These are phyloP conservation scores for Spodoptera picta DNA, from an alignment of 2,888 invertebrate genomes.

Conservation along the genomic window DNA sequence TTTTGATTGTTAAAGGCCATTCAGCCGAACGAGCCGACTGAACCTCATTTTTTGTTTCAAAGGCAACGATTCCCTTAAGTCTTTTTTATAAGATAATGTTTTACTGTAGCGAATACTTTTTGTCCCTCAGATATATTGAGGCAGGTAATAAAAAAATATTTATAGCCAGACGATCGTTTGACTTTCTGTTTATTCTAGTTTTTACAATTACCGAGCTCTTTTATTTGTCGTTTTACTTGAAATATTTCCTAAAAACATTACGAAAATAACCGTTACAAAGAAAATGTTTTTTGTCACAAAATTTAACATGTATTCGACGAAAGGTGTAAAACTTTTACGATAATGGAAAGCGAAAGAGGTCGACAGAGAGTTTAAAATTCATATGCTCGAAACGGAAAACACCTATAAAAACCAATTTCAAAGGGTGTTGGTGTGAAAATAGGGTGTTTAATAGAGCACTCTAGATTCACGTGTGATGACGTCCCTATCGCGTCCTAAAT, in stretches of 20 bases:
- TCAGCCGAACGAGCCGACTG: slow-evolving; percentile 40
- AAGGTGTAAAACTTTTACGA: slow-evolving; percentile 58
- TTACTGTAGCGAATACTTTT: slow-evolving; percentile 45
- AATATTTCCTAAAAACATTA: slow-evolving; percentile 15
- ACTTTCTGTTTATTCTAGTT: slow-evolving; percentile 3
- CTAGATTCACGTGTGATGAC: slow-evolving; percentile 79
- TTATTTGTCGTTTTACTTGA: slow-evolving; percentile 5
- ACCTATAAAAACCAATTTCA: slow-evolving; percentile 75
- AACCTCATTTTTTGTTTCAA: slow-evolving; percentile 51
- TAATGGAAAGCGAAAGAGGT: slow-evolving; percentile 57
- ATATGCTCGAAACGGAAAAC: slow-evolving; percentile 62
- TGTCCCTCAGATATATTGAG: slow-evolving; percentile 34
- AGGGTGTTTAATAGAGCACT: slow-evolving; percentile 74
- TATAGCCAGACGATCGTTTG: slow-evolving; percentile 14
- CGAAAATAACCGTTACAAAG: slow-evolving; percentile 14
- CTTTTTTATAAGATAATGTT: slow-evolving; percentile 54
- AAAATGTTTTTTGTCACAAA: slow-evolving; percentile 41
- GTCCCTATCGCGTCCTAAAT: slow-evolving; percentile 82
- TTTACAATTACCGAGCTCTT: no score
- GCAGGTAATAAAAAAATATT: slow-evolving; percentile 29
- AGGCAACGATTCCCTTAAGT: slow-evolving; percentile 53
- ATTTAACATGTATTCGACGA: slow-evolving; percentile 37
- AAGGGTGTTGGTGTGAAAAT: slow-evolving; percentile 82
- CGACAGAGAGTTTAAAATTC: slow-evolving; percentile 57
- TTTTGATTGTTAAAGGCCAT: slow-evolving; percentile 62